Percentiles rank a stretch among this genome's conserved stretches.
Evolutionary conservation across 2,888 invertebrate genomes (phyloP).

Genomic region (Stenoptilia bipunctidactyla): DNA sequence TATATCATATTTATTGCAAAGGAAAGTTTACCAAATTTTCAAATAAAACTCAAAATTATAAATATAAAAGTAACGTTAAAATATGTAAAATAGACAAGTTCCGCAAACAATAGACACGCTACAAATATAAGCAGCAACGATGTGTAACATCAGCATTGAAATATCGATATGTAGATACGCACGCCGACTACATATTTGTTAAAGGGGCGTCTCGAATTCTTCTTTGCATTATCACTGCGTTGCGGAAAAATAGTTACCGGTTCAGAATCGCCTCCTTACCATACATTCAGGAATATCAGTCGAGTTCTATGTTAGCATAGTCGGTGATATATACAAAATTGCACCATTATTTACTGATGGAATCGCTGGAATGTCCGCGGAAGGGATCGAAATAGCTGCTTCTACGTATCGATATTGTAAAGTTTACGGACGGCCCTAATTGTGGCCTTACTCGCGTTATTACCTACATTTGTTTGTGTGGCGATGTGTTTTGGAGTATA

Average conservation of each 20-base stretch:
- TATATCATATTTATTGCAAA: no score
- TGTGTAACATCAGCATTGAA: no score
- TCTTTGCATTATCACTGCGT: slow-evolving; percentile 45
- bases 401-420: slow-evolving; percentile 11
- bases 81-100: no score
- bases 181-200: neutral
- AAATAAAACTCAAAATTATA: no score
- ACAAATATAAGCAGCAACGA: no score
- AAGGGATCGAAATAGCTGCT: slow-evolving; percentile 22
- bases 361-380: slow-evolving; percentile 31
- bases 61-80: no score
- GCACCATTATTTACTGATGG: slow-evolving; percentile 48
- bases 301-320: neutral
- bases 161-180: neutral
- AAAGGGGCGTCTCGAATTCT: slow-evolving; percentile 33
- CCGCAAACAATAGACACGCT: neutral
- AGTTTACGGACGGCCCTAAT: slow-evolving; percentile 6
- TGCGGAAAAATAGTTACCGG: slow-evolving; percentile 68
- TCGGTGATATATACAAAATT: slow-evolving; percentile 8
- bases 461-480: no score
- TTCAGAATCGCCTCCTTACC: slow-evolving; percentile 46
- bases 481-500: no score
- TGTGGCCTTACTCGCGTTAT: slow-evolving; percentile 1
- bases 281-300: neutral
- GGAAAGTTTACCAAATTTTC: no score